Base-by-base conservation (phyloP, 37 sponge, comb jelly and placozoan genomes). In the Hexactinellida sp. region DNA sequence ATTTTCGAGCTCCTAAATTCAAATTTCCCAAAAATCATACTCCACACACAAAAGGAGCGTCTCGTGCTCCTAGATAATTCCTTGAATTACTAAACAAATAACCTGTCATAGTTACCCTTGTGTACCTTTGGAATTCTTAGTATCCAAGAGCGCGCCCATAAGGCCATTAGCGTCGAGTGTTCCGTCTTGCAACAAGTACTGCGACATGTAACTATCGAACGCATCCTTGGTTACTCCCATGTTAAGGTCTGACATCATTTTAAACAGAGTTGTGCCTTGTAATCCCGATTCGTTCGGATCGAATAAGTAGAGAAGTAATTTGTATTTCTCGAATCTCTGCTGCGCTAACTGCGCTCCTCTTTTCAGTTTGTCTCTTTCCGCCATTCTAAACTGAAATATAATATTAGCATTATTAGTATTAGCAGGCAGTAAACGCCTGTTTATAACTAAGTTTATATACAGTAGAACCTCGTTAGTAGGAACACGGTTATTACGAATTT, bases 201-300 rank as follows among this genome's bases (percentile, higher is more conserved):
- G 1, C 34, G 30, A 3, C 76, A 63, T 63, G 34, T 63, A 63
- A 32, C 34, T 63, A 28, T 63, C 5, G 76, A 63, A 63, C 3
- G 30, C 76, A 3, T 63, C 76, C 34, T 63, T 23, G 3, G 76
- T 32, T 10, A 63, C 13, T 28, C 76, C 30, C 76, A 63, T 63
- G 76, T 63, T 63, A 7, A 63, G 76, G 30, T 63, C 76, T 63
- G 76, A 32, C 76, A 63, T 63, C 76, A 63, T 63, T 63, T 63
- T 63, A 23, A 25, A 63, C 5, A 63, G 76, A 32, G 76, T 63
- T 3, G 28, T 32, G 34, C 32, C 21, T 63, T 63, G 28, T n/a
- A 63, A 28, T 63, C 76, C 76, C 30, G 3, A 3, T 7, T n/a
- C 76, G 5, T n/a, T 28, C 25, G 21, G 76, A 63, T 63, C 76